Evolutionary conservation across 2,888 invertebrate species (phyloP).

Genomic region (Sinohyriopsis cumingii): DNA sequence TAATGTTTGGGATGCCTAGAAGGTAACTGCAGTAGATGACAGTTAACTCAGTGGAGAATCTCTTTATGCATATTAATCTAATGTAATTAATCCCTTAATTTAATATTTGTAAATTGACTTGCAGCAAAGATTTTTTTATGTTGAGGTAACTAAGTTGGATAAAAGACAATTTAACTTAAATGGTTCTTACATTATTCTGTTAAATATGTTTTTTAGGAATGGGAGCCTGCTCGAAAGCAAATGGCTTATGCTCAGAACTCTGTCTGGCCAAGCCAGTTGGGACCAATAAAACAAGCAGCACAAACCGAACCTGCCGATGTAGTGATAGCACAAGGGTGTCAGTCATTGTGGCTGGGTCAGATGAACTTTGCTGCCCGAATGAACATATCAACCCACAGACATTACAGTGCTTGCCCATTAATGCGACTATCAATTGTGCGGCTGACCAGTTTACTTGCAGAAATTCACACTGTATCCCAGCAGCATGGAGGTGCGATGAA

Average conservation of each 20-base stretch:
- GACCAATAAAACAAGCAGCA: conserved; percentile 6
- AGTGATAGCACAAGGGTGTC: conserved; percentile 79
- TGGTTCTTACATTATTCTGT: background rate
- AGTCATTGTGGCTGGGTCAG: conserved; percentile 31
- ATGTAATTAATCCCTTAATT: too few relatives aligned
- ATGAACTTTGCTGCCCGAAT: conserved; percentile 41
- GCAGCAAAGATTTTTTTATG: too few relatives aligned
- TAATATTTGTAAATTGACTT: too few relatives aligned
- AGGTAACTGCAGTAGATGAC: too few relatives aligned
- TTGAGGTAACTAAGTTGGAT: too few relatives aligned
- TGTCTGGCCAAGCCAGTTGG: conserved; percentile 79
- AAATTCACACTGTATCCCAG: conserved; percentile 54
- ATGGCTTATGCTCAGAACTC: conserved; percentile 80
- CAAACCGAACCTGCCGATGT: conserved; percentile 82
- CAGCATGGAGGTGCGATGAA: conserved; percentile 59
- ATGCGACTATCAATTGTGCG: conserved; percentile 15
- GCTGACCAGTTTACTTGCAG: conserved; percentile 22
- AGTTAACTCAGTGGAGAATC: too few relatives aligned
- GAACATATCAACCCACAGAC: conserved; percentile 37
- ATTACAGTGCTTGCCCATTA: conserved; percentile 10
- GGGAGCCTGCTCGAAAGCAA: conserved; percentile 29
- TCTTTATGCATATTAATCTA: too few relatives aligned
- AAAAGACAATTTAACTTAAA: too few relatives aligned
- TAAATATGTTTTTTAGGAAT: background rate
- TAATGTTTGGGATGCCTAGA: too few relatives aligned